Evolutionary conservation across 2,888 invertebrate species (phyloP), one percentile per base, ranked within the genome.

Genomic region (Epinotia brunnichana): DNA sequence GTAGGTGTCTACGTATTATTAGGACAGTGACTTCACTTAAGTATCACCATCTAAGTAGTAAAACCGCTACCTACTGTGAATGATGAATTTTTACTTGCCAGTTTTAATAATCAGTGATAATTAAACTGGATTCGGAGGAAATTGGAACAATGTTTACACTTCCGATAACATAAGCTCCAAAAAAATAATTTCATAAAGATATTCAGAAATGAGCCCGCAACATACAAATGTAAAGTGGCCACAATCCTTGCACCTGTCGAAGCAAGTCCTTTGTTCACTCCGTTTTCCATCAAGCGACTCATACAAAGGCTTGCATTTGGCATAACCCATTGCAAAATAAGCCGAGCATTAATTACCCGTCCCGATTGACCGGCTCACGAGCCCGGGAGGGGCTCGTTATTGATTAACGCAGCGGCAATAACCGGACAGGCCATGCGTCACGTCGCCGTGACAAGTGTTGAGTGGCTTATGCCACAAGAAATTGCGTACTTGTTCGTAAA

Each of bases 321-420:
- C 51, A 64, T 59, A 39, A 54, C 48, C 29, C 24, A 35, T 19
- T 63, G 62, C 41, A 44, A 54, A 60, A 54, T 48, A 60, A 54
- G 21, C 70, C 51, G 24, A 17, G 61, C 67, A 61, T 72, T 72
- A 72, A 72, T 72, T 67, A 71, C 66, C 19, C 51, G 57, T 67
- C 17, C 59, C 70, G 73, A 75, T 72, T 75, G 76, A 76, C 78
- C 73, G 77, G 74, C 75, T 76, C 63, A 69, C 66, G 54, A 62
- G 17, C 62, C 75, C 77, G 70, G 76, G 79, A 76, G 73, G 73
- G 83, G 79, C 78, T 76, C 77, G 84, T 83, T 90, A 90, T 90
- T 89, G 90, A 90, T 89, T 89, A 85, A 83, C 83, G 85, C 80
- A 78, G 82, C 79, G 83, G 86, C 86, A 83, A 84, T 86, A 85